Base-by-base conservation (phyloP, 2,888 invertebrate species). In the Oxyscelio sp. region DNA sequence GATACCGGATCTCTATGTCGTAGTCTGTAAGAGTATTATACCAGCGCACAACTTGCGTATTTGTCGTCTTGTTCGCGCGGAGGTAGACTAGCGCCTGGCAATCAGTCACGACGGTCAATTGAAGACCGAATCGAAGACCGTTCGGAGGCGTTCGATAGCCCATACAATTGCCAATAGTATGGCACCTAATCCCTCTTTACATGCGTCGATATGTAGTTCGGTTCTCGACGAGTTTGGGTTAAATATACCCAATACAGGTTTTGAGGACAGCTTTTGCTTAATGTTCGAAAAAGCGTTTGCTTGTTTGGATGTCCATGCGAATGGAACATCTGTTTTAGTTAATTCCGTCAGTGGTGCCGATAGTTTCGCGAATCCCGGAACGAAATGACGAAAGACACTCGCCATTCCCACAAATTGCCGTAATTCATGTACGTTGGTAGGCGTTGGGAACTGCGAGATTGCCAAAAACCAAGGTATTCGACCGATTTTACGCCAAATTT, bases 381-480 rank as follows among this genome's bases (percentile, higher is more conserved):
- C 54, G n/a, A 54, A 54, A 5, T 78, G 68, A 1, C 81, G 56
- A 45, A 83, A 87, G 48, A 87, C 87, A 40, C 82, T 71, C 11
- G 83, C 59, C 71, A 81, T 61, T 15, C 88, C 87, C 22, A 88
- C 22, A 22, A 88, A 89, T 8, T 77, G 65, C 8, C 85, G 73
- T 21, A 88, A 52, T 3, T 83, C 83, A 38, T 87, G 86, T 4
- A 81, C 65, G 58, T 83, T 82, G 11, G 38, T 50, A 4, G 88
- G 82, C 11, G 59, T 40, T 6, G 84, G 83, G 56, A 88, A 87
- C 5, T 87, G 50, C 11, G 71, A 43, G 5, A 87, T 86, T 1
- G 86, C 90, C 81, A 71, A 66, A 90, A 90, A 5, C 92, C 92
- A 9, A 92, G 81, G 61, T 88, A 90, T 24, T 87, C 75, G 0